Percentiles rank a stretch among this genome's conserved stretches.
Conservation (phyloP, 2,113 vertebrate genomes). For the Macrotis lagotis region DNA sequence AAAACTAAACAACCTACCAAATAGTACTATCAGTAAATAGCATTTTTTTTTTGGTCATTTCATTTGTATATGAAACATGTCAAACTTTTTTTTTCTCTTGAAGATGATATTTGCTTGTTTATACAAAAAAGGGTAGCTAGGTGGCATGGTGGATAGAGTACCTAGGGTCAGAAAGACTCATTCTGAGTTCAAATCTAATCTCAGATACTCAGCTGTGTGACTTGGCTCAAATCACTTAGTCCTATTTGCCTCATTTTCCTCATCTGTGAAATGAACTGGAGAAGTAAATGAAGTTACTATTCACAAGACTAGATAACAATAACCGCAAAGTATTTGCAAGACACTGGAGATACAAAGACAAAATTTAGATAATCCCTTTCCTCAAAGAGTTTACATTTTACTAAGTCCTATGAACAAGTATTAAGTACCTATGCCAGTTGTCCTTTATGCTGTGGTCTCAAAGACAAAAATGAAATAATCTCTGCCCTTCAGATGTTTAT, state of each 20-base stretch:
- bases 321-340: no score
- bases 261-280: no score
- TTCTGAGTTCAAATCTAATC: no score
- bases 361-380: no score
- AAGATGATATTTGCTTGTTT: not conserved
- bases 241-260: no score
- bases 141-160: not conserved
- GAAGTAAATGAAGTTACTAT: no score
- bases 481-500: not conserved
- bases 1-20: not conserved
- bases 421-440: not conserved
- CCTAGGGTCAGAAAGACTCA: not conserved
- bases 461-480: not conserved
- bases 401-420: not conserved
- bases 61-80: not conserved
- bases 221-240: no score
- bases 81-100: not conserved
- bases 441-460: not conserved
- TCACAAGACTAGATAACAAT: not conserved
- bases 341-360: no score
- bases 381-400: no score
- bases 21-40: not conserved
- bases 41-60: not conserved
- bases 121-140: not conserved
- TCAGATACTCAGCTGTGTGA: no score